Base-by-base conservation (phyloP, 2,113 vertebrate species). In the Colinus virginianus region DNA sequence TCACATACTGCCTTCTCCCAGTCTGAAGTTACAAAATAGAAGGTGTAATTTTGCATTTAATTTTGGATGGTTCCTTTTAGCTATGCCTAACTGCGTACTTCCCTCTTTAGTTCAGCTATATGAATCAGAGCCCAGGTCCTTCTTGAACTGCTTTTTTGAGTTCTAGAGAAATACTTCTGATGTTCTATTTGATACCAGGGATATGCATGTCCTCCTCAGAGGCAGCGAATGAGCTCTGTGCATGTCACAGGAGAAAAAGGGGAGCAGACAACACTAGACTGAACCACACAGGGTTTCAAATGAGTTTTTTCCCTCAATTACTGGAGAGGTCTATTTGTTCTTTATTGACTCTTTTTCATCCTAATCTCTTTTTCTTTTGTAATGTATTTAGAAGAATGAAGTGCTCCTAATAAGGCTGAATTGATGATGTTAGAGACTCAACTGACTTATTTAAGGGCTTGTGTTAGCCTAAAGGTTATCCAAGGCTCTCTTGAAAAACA, bases 341-440 rank as follows among this genome's bases (percentile, higher is more conserved):
- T 79, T 77, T 72, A 62, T 49, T 83, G 90, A 78, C 22, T 22
- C 49, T 88, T 91, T 45, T 81, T 71, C 32, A 64, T 85, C 28
- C 7, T 85, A 76, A 72, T 78, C 3, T 48, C 9, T 74, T 93
- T 93, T 92, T 64, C 28, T 93, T 93, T 58, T 86, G 43, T 66
- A 88, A 93, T 82, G 58, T 64, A 88, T 81, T 94, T 90, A 59
- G 76, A 66, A 88, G 45, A 92, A 90, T 62, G 3, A 89, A 85
- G 13, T 77, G 20, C 23, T 90, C 61, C 45, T 91, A 90, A 68
- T 49, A 81, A 34, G 23, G 19, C 18, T 72, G 38, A 87, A 63
- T 38, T 85, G 71, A 82, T 51, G 67, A 70, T 53, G 36, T 75
- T 69, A 94, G 32, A 76, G 59, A 43, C 26, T 67, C 38, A 17